Conservation (phyloP, 35 echinoderm and acorn worm species). For the Ptychodera flava region DNA sequence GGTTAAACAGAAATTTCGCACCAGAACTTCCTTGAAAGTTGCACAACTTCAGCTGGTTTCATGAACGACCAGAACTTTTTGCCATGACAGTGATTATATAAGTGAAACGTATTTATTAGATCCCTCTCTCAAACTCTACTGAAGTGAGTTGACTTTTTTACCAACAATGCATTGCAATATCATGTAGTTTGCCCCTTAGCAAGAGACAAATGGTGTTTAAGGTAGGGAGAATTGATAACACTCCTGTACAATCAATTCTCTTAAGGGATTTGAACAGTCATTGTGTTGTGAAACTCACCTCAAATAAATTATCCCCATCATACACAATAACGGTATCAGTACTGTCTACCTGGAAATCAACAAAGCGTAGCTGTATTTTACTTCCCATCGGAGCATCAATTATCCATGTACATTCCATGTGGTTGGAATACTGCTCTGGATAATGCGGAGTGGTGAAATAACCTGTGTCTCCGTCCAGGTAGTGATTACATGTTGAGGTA, state of each 20-base stretch:
- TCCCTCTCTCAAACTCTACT: not conserved
- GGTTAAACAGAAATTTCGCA: too few species aligned
- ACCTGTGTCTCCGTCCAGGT: not conserved
- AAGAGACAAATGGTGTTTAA: not conserved
- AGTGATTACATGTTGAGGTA: not conserved
- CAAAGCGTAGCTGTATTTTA: slow-evolving; percentile 60
- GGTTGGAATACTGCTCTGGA: slow-evolving; percentile 30
- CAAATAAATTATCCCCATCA: not conserved
- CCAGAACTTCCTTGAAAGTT: too few species aligned
- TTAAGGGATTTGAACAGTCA: not conserved
- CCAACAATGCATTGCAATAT: too few species aligned
- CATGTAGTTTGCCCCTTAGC: too few species aligned
- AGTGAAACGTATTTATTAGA: not conserved
- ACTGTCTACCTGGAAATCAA: slow-evolving; percentile 56
- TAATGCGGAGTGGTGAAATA: slow-evolving; percentile 62
- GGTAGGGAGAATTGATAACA: not conserved
- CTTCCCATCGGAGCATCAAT: slow-evolving; percentile 32
- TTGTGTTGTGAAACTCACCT: not conserved
- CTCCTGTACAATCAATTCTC: not conserved
- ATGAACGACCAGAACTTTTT: too few species aligned
- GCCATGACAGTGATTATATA: too few species aligned
- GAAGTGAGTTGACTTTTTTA: not conserved
- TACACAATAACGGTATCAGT: slow-evolving; percentile 53
- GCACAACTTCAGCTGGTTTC: too few species aligned
- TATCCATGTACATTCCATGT: slow-evolving; percentile 66